Base-by-base conservation (phyloP, 2,888 invertebrate genomes). In the Callimorpha dominula region DNA sequence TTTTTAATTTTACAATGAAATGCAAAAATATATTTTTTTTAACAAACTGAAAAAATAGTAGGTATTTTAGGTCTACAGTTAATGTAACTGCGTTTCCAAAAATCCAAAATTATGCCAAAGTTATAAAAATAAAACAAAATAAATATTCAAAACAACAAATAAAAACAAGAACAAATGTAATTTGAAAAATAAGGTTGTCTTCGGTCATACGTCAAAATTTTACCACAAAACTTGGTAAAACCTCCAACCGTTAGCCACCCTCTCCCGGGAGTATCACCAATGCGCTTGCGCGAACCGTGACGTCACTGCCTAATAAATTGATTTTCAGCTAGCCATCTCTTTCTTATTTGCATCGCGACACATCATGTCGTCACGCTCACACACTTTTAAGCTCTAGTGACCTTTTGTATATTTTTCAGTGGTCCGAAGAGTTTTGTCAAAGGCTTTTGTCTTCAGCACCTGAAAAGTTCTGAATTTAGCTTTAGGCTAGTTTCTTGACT, bases 281-380 rank as follows among this genome's bases (percentile, higher is more conserved):
- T 82, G 90, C 96, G 96, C 95, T 84, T 91, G 96, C 95, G 95
- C 90, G 86, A 71, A 66, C 42, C 85, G 94, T 95, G 95, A 96
- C 96, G 96, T 96, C 96, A 96, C 95, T 83, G 87, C 89, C 93
- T 95, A 95, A 96, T 96, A 96, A 96, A 96, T 96, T 96, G 96
- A 96, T 96, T 96, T 95, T 96, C 93, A 94, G 88, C 89, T 86
- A 79, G 82, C 91, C 85, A 80, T 91, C 94, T 86, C 90, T 69
- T 72, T 94, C 89, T 12, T 31, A 17, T 89, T 4, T 40, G 3
- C 0, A 31, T 12, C 17, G 17, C 77, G 74, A 74, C 60, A 80
- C 70, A 92, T 89, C 77, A 62, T 68, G 60, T 86, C 78, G 77
- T 94, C 94, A 85, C 87, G 57, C 74, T 92, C 89, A n/a, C 85